Percentiles rank a stretch among this genome's conserved stretches.
phyloP scores from a whole-genome alignment of 2,888 invertebrate species.

The Pyrrhia umbra region DNA sequence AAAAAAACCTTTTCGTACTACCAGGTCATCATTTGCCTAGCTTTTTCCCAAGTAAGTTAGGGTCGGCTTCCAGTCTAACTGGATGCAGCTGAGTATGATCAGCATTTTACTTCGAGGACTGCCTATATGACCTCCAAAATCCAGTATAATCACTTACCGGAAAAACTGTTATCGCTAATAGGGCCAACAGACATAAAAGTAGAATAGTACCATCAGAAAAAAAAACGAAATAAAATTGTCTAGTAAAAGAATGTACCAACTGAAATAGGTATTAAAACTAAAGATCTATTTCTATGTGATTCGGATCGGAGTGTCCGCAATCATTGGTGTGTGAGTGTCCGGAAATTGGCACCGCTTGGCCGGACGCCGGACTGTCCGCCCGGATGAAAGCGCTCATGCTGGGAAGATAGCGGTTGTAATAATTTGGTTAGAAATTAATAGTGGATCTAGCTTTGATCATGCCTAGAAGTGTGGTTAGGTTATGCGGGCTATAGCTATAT shows the following conservation, averaged over 20 bases:
- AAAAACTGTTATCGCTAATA: background rate
- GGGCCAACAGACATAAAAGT: background rate
- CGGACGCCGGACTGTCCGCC: conserved; percentile 66
- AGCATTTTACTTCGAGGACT: too few relatives aligned
- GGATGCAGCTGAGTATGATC: too few relatives aligned
- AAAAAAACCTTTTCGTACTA: too few relatives aligned
- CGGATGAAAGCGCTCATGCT: conserved; percentile 61
- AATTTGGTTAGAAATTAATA: conserved; percentile 58
- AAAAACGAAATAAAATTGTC: conserved; percentile 1
- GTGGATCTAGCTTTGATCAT: conserved; percentile 23
- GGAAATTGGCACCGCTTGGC: conserved; percentile 81
- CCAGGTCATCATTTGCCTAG: too few relatives aligned
- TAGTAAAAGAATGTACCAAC: conserved; percentile 9
- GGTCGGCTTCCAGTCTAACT: too few relatives aligned
- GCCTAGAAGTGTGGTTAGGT: background rate
- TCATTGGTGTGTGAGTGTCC: conserved; percentile 66
- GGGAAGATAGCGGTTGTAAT: conserved; percentile 59
- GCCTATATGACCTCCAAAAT: too few relatives aligned
- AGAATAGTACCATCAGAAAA: background rate
- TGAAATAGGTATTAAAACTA: conserved; percentile 29
- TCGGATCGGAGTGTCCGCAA: conserved; percentile 52
- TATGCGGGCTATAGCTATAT: background rate
- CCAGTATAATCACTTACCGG: too few relatives aligned
- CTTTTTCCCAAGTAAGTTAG: too few relatives aligned
- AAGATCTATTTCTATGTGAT: conserved; percentile 58